Conservation (phyloP, 2,113 vertebrate species). For the Diphyllodes magnificus region DNA sequence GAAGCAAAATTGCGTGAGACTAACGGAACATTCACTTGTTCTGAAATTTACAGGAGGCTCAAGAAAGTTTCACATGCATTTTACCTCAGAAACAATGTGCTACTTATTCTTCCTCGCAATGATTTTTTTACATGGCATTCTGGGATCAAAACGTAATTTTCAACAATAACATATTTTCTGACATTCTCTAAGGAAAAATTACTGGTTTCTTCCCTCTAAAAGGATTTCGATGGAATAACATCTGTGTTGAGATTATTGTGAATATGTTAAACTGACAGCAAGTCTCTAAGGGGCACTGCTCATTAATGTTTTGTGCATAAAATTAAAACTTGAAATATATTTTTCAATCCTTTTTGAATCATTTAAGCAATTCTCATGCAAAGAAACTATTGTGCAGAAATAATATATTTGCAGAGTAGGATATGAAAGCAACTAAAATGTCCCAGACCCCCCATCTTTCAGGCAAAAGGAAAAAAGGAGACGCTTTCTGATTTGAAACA, state of each 20-base stretch:
- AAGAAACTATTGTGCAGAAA: constrained; percentile 78
- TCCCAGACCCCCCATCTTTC: constrained; percentile 70
- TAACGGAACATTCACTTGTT: neutral
- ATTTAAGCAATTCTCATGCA: constrained; percentile 77
- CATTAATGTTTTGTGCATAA: constrained; percentile 80
- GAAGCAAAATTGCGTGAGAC: neutral
- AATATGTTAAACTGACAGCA: constrained; percentile 77
- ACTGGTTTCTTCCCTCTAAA: constrained; percentile 66
- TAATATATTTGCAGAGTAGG: constrained; percentile 72
- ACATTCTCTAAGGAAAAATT: constrained; percentile 61
- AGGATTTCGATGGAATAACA: constrained; percentile 73
- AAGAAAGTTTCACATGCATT: constrained; percentile 2
- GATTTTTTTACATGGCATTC: constrained; percentile 33
- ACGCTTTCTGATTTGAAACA: constrained; percentile 53
- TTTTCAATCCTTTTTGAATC: constrained; percentile 77
- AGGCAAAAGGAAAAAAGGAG: neutral
- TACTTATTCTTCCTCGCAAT: constrained; percentile 9
- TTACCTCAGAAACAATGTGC: neutral
- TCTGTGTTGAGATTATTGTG: constrained; percentile 75
- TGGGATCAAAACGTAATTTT: constrained; percentile 69
- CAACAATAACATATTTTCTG: constrained; percentile 70
- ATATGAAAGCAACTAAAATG: constrained; percentile 73
- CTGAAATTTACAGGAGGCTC: neutral
- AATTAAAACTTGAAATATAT: constrained; percentile 82
- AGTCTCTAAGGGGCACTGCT: constrained; percentile 70